Evolutionary conservation across 2,113 vertebrate species (phyloP).

Genomic region (Engystomops pustulosus): DNA sequence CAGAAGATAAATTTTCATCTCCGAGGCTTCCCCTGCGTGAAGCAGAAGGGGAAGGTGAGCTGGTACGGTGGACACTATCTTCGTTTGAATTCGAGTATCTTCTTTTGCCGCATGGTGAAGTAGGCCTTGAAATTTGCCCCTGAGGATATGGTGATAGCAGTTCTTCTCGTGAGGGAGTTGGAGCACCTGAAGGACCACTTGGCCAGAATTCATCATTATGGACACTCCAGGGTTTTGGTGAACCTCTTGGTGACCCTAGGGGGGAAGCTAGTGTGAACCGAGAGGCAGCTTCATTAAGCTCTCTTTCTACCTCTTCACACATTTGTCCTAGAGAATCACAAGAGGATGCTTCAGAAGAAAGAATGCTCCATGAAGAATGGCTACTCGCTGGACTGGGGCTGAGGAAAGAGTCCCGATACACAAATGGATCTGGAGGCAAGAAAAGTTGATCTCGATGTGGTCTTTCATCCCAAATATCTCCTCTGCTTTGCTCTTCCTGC

Average conservation of each 20-base stretch:
- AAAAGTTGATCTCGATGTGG: conserved; percentile 81
- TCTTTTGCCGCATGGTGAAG: conserved; percentile 86
- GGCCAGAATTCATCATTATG: conserved; percentile 62
- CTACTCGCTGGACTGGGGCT: conserved; percentile 90
- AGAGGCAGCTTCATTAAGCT: conserved; percentile 81
- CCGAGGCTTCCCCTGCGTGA: conserved; percentile 86
- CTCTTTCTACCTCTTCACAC: conserved; percentile 84
- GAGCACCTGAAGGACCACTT: conserved; percentile 63
- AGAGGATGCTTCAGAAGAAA: conserved; percentile 82
- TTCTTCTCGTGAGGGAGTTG: conserved; percentile 67
- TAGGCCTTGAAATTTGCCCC: conserved; percentile 76
- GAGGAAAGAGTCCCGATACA: conserved; percentile 87
- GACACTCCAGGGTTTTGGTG: conserved; percentile 68
- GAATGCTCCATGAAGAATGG: conserved; percentile 86
- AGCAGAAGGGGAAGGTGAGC: conserved; percentile 76
- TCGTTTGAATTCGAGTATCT: conserved; percentile 74
- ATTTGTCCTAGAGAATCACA: conserved; percentile 84
- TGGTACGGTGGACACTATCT: conserved; percentile 60
- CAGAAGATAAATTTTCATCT: conserved; percentile 75
- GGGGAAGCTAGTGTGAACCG: conserved; percentile 80
- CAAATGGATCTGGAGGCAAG: conserved; percentile 83
- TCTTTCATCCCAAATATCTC: conserved; percentile 73
- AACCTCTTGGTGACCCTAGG: conserved; percentile 69
- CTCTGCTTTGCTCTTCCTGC: conserved; percentile 62
- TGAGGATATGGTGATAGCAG: conserved; percentile 69